Evolutionary conservation across 2,113 vertebrate genomes (phyloP).

Genomic region (Felis catus): F.catus_Fca126_mat1.0 CM031417.1:59177001-59177500

Average conservation of each 20-base stretch:
- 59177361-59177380: background rate
- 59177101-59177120: background rate
- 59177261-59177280: background rate
- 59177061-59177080: slow-evolving; percentile 28
- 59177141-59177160: slow-evolving; percentile 41
- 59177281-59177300: background rate
- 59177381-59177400: slow-evolving; percentile 39
- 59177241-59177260: background rate
- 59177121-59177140: background rate
- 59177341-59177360: background rate
- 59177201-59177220: background rate
- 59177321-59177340: background rate
- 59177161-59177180: slow-evolving; percentile 42
- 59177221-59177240: background rate
- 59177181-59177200: slow-evolving; percentile 48
- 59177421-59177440: background rate
- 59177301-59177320: background rate
- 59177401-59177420: background rate
- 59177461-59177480: slow-evolving; percentile 25
- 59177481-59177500: background rate
- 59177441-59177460: background rate
- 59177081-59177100: background rate
- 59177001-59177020: background rate
- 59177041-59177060: background rate
- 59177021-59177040: background rate